Base-by-base conservation (phyloP, 2,888 invertebrate genomes). In the Myopa tessellatipennis region DNA sequence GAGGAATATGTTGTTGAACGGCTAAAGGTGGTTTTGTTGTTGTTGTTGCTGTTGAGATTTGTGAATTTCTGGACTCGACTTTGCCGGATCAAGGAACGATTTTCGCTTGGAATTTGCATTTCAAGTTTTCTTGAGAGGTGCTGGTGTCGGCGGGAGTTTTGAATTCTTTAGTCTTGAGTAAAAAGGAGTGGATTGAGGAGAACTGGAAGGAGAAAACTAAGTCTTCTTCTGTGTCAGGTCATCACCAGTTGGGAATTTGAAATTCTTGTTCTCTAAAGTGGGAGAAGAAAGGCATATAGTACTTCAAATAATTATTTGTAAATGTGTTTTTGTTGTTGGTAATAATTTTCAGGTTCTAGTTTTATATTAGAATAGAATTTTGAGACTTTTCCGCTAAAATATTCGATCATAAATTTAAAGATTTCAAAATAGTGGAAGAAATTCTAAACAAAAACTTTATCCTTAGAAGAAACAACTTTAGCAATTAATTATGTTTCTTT, bases 191-290 rank as follows among this genome's bases (percentile, higher is more conserved):
- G 69, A 65, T 72, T 72, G 75, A 72, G 61, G 67, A 58, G 26
- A 36, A 38, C 58, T 68, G n/a, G 34, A 58, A 3, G 40, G 26
- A 70, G 38, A 38, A 55, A 5, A 14, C 45, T 76, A 26, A 14
- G 36, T 8, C 14, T 72, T 72, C 61, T 75, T 68, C 61, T 75
- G 52, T 67, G 65, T 78, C 78, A 73, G 73, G 76, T 76, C 78
- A 78, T 80, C 78, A 76, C 77, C 75, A 77, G 38, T 12, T 4
- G 36, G 55, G 74, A 73, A 76, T 77, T 79, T 77, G 77, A 63
- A 74, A 76, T 80, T 80, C 78, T 78, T 77, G 68, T 68, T 72
- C 78, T 75, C 80, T 80, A 80, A 74, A 80, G 75, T 80, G 73
- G 77, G 50, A 67, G 74, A 72, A 77, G 73, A 63, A 74, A 71